Percentiles rank a stretch among this genome's conserved stretches.
These are phyloP conservation scores for Platypus cylindrus DNA, from an alignment of 2,888 invertebrate genomes.

Conservation along the genomic window DNA sequence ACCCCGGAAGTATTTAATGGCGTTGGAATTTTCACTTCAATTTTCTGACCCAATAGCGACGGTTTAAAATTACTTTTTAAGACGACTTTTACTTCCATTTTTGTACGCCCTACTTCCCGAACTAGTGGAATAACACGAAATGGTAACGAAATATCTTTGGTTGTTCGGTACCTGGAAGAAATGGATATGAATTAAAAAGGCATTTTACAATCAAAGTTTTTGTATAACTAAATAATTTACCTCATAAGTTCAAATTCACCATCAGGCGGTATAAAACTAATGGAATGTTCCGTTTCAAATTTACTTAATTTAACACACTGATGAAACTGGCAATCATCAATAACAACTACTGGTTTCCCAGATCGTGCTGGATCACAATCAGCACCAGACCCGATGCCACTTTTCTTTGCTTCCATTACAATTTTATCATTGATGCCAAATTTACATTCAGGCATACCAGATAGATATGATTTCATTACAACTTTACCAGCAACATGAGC, in stretches of 20 bases:
- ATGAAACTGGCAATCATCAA: slow-evolving; percentile 99
- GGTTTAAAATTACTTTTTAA: slow-evolving; percentile 99
- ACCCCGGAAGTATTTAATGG: slow-evolving; percentile 98
- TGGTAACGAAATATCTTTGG: slow-evolving; percentile 98
- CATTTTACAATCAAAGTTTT: background rate
- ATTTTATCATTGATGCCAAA: slow-evolving; percentile 99
- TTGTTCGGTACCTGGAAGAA: slow-evolving; percentile 82
- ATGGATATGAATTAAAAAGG: background rate
- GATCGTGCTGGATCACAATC: slow-evolving; percentile 69
- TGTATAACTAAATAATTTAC: slow-evolving; percentile 33
- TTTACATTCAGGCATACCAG: slow-evolving; percentile 99
- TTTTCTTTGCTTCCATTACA: slow-evolving; percentile 90
- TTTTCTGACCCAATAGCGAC: slow-evolving; percentile 94
- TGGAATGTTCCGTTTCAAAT: slow-evolving; percentile 99
- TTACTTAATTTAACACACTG: slow-evolving; percentile 99
- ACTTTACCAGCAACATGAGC: slow-evolving; percentile 99
- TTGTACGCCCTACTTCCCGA: slow-evolving; percentile 93
- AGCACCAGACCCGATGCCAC: slow-evolving; percentile 51
- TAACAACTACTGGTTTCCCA: slow-evolving; percentile 98
- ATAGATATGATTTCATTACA: slow-evolving; percentile 98
- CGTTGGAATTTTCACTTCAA: slow-evolving; percentile 98
- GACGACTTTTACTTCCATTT: slow-evolving; percentile 99
- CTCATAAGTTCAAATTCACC: slow-evolving; percentile 99
- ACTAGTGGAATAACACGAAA: slow-evolving; percentile 99
- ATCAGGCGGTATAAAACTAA: slow-evolving; percentile 99